Evolutionary conservation across 2,888 invertebrate species (phyloP), one percentile per base, ranked within the genome.

Genomic region (Brachypalpus laphriformis): DNA sequence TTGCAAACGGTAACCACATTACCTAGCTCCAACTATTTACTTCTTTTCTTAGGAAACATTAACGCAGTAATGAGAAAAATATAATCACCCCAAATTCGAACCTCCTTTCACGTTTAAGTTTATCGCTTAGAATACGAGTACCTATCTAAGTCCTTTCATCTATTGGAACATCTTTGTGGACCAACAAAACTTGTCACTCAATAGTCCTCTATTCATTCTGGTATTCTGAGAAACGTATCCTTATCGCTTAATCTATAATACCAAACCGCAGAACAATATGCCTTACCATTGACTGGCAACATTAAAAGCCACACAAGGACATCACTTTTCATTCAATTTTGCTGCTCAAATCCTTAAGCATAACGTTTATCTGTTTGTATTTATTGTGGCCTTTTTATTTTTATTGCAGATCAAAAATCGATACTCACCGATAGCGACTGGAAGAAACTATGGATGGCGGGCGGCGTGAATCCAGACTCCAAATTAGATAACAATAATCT

Each of bases 401-500:
- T 87, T 71, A 87, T 90, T 89, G 31, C 89, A 92, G 92, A 92
- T 89, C 92, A 92, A 90, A 92, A 92, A 90, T 92, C 92, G 89
- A 91, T 92, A 90, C 90, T 92, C 87, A 92, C 92, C 89, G 92
- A 92, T 89, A 92, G 90, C 89, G 92, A 92, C 87, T 92, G 92
- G 92, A 92, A 92, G 89, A 92, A 92, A 87, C 89, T 92, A 89
- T 92, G 92, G 92, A 91, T 92, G 91, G 91, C 91, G 88, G 91
- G 91, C 86, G 91, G 90, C 88, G 90, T 91, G 88, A 91, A 89
- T 90, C 89, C 90, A 87, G 91, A 91, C 87, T 89, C 91, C 87
- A 92, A 92, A 90, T 90, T 90, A 89, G 90, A 90, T 90, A 92
- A 91, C 89, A 88, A 88, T 80, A 91, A 90, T 89, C 89, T 92